These are phyloP conservation scores for Serripes groenlandicus DNA, from an alignment of 2,888 invertebrate species.

Conservation along the genomic window DNA sequence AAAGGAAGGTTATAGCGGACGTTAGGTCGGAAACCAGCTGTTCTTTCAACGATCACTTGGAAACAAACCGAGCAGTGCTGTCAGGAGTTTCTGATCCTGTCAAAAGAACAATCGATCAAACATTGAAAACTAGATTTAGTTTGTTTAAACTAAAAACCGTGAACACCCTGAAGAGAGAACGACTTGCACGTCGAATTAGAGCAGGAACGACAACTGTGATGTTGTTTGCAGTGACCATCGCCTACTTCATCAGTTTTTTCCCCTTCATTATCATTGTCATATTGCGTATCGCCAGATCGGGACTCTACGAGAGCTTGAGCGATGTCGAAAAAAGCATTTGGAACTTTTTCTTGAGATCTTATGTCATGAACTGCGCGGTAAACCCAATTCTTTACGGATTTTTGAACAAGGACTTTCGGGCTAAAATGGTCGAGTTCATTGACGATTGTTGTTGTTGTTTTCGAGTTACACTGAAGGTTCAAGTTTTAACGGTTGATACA, in stretches of 20 bases:
- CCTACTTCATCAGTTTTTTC: conserved; percentile 65
- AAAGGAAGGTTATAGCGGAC: conserved; percentile 21
- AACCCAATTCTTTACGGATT: conserved; percentile 71
- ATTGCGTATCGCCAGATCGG: conserved; percentile 36
- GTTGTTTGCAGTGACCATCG: conserved; percentile 66
- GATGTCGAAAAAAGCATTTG: conserved; percentile 56
- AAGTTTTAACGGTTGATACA: no score
- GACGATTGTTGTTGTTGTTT: conserved; percentile 31
- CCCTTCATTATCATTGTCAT: conserved; percentile 60
- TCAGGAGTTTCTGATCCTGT: conserved; percentile 37
- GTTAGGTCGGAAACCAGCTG: conserved; percentile 57
- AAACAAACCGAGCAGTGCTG: conserved; percentile 25
- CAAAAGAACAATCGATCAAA: conserved; percentile 36
- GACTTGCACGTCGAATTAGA: conserved; percentile 44
- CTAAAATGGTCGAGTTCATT: conserved; percentile 44
- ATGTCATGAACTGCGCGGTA: conserved; percentile 67
- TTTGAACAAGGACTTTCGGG: conserved; percentile 68
- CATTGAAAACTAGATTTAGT: conserved; percentile 39
- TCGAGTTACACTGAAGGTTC: neutral
- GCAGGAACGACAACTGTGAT: conserved; percentile 66
- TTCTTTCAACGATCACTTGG: conserved; percentile 53
- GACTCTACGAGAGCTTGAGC: conserved; percentile 38
- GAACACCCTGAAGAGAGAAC: conserved; percentile 35
- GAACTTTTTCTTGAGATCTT: conserved; percentile 70
- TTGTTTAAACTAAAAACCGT: conserved; percentile 30